Evolutionary conservation across 2,888 invertebrate genomes (phyloP).

Genomic region (Hipparchia sbordonii): DNA sequence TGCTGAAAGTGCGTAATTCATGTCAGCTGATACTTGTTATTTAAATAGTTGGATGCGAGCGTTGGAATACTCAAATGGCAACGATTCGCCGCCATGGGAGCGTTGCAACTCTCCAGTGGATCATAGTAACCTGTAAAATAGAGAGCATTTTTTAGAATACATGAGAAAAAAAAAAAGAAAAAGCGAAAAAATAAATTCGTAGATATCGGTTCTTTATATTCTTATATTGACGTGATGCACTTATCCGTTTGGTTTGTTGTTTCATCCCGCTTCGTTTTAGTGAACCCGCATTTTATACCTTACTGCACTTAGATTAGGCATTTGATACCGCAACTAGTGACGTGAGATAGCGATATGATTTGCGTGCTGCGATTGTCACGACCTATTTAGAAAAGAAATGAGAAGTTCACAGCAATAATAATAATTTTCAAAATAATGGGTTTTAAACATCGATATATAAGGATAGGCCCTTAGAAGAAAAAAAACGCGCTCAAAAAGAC

Average conservation of each 20-base stretch:
- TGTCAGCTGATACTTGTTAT: slow-evolving; percentile 79
- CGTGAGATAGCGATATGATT: slow-evolving; percentile 10
- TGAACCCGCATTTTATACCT: slow-evolving; percentile 61
- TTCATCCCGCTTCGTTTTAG: slow-evolving; percentile 77
- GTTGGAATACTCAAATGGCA: slow-evolving; percentile 72
- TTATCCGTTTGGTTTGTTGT: slow-evolving; percentile 70
- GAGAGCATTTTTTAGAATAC: slow-evolving; percentile 71
- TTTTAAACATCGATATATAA: too few relatives aligned
- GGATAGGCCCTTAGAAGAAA: too few relatives aligned
- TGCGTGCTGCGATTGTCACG: neutral
- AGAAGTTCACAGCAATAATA: neutral
- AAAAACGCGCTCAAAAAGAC: too few relatives aligned
- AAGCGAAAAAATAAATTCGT: slow-evolving; percentile 65
- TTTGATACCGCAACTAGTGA: slow-evolving; percentile 19
- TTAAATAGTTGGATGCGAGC: slow-evolving; percentile 59
- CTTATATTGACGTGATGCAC: slow-evolving; percentile 77
- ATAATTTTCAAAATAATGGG: too few relatives aligned
- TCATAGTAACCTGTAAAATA: slow-evolving; percentile 73
- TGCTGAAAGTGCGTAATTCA: slow-evolving; percentile 84
- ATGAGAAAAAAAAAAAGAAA: slow-evolving; percentile 59
- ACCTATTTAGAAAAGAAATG: neutral
- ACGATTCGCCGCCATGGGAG: slow-evolving; percentile 60
- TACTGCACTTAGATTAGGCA: slow-evolving; percentile 67
- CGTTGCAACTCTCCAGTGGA: slow-evolving; percentile 64
- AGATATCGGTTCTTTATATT: slow-evolving; percentile 63